Base-by-base conservation (phyloP, 2,888 invertebrate genomes). In the Cloeon dipterum region DNA sequence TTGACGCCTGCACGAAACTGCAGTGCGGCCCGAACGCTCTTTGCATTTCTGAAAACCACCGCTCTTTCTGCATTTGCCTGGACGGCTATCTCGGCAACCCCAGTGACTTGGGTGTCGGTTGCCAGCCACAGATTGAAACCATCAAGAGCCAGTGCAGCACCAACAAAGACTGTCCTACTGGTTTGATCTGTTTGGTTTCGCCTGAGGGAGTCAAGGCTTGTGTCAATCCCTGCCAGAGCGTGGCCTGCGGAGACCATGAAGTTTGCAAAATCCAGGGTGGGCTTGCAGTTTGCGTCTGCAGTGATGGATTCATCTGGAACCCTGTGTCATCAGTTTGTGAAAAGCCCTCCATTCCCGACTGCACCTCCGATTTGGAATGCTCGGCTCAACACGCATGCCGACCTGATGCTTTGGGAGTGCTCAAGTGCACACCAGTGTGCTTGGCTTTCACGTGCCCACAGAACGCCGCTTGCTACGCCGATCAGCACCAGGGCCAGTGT, bases 11-110 rank as follows among this genome's bases (percentile, higher is more conserved):
- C 50, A 74, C 74, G 43, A 82, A 82, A 58, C 63, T 81, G 21
- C 83, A 85, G 48, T 88, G 88, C 52, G 88, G 88, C 10, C 85
- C 86, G 0, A 88, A 88, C 54, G 85, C 88, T 3, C 56, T 85
- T 2, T 88, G 88, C 52, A 69, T 85, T 5, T 73, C 78, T 13
- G 73, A 81, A 48, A 75, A 76, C 49, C 88, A 88, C 54, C 68
- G 77, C 42, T 81, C 86, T 2, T 72, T 78, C 21, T 89, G 88
- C 50, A 73, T 86, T 41, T 89, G 89, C 51, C 65, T 74, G 18
- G 76, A 82, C 42, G 82, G 81, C 1, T 83, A 72, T 51, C 58
- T 65, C 36, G 89, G 88, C 20, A 77, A 81, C 55, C 85, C 88
- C 1, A 74, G 71, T 44, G 81, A 88, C 53, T 61, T 82, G 16